These are phyloP conservation scores for Orthonevra nobilis DNA, from an alignment of 2,888 invertebrate species.

Conservation along the genomic window DNA sequence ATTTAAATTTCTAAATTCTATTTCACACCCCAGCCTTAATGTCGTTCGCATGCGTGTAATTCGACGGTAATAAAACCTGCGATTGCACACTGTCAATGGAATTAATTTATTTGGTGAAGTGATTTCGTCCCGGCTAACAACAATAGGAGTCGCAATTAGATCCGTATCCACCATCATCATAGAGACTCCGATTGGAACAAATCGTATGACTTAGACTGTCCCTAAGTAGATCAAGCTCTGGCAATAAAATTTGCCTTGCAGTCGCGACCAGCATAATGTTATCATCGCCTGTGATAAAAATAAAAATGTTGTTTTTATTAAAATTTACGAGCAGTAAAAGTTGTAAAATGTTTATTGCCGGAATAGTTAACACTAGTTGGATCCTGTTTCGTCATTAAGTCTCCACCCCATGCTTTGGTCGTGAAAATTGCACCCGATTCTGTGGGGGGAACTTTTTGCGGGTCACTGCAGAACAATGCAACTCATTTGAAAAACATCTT, in stretches of 20 bases:
- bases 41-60: constrained; percentile 5
- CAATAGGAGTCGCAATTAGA: constrained; percentile 10
- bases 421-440: constrained; percentile 42
- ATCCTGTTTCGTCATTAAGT: constrained; percentile 58
- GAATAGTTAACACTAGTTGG: constrained; percentile 63
- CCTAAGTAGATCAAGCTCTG: constrained; percentile 32
- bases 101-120: constrained; percentile 12
- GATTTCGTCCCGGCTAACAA: not conserved
- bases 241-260: constrained; percentile 19
- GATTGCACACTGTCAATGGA: constrained; percentile 31
- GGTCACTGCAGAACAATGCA: constrained; percentile 4
- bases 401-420: constrained; percentile 22
- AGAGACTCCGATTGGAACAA: constrained; percentile 26
- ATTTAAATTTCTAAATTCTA: constrained; percentile 1
- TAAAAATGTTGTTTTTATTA: constrained; percentile 49
- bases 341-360: constrained; percentile 47
- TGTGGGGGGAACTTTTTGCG: not conserved
- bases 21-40: constrained; percentile 15
- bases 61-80: constrained; percentile 29
- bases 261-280: constrained; percentile 9
- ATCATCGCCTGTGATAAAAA: constrained; percentile 39
- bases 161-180: not conserved
- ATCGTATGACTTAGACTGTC: constrained; percentile 11
- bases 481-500: too few species aligned
- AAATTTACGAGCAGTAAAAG: constrained; percentile 61